Conservation (phyloP, 2,888 invertebrate species). For the Dolomedes plantarius region DNA sequence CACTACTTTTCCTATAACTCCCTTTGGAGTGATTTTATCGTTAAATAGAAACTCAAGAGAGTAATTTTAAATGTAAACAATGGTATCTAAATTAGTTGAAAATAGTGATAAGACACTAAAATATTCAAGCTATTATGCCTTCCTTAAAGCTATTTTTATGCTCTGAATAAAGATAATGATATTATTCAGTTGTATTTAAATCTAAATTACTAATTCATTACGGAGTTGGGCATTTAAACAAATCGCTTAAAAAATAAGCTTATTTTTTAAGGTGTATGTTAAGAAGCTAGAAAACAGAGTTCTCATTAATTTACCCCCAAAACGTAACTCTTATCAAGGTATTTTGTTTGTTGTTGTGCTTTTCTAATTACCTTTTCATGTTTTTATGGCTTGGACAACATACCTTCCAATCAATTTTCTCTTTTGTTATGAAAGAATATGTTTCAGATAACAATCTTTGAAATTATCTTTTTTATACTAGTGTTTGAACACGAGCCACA, state of each 20-base stretch:
- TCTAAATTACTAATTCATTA: not conserved
- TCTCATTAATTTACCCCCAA: not conserved
- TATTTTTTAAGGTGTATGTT: not conserved
- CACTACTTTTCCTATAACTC: conserved; percentile 39
- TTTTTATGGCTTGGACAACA: not conserved
- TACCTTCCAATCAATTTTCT: not conserved
- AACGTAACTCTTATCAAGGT: not conserved
- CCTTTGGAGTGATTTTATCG: conserved; percentile 9
- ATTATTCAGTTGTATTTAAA: not conserved
- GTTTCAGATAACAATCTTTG: conserved; percentile 4
- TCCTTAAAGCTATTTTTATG: not conserved
- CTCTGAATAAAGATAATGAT: not conserved
- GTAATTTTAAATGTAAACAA: conserved; percentile 8
- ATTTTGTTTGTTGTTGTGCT: not conserved
- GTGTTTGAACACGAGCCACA: not conserved
- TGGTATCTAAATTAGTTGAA: conserved; percentile 1
- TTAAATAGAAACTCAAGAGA: not conserved
- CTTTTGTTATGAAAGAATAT: not conserved
- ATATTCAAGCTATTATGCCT: not conserved
- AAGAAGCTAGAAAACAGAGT: not conserved
- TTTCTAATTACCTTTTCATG: not conserved
- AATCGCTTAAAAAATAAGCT: not conserved
- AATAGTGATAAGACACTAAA: not conserved
- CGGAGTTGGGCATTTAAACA: not conserved
- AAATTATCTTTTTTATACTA: not conserved